phyloP scores from a whole-genome alignment of 1,140 invertebrate genomes.

The Bombus superbus region DNA sequence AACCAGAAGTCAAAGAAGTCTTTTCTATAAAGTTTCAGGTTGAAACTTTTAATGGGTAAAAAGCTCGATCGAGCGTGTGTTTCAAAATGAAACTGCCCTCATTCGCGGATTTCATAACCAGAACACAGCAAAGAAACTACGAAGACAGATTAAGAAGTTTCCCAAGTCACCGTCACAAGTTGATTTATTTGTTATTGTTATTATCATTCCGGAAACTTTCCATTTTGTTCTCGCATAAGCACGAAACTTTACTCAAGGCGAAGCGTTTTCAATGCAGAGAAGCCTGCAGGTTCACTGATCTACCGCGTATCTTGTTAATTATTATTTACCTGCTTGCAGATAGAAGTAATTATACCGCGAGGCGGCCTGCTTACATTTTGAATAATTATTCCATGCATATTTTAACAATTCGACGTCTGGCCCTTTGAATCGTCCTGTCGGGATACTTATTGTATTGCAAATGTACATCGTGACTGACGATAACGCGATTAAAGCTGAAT shows the following conservation, averaged over 20 bases:
- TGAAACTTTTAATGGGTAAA: background rate
- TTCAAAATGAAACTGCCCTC: background rate
- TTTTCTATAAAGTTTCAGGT: background rate
- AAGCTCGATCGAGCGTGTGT: background rate
- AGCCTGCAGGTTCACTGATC: no score
- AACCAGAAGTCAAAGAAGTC: background rate
- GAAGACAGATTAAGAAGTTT: no score
- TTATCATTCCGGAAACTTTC: no score
- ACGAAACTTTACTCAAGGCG: no score
- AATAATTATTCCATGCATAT: constrained; percentile 57
- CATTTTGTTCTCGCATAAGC: no score
- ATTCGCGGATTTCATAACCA: background rate
- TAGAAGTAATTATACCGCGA: constrained; percentile 42
- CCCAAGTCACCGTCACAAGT: no score
- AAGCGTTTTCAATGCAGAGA: no score
- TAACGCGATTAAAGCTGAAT: constrained; percentile 39
- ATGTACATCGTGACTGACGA: constrained; percentile 38
- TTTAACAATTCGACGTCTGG: constrained; percentile 46
- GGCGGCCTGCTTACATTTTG: constrained; percentile 39
- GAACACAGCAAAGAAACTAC: background rate
- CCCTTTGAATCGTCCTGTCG: constrained; percentile 39
- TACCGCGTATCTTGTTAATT: constrained; percentile 14
- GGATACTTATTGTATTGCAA: constrained; percentile 52
- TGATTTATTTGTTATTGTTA: no score
- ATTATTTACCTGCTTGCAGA: constrained; percentile 33